phyloP scores from a whole-genome alignment of 2,797 vertebrate genomes.

The Coregonus sp. region DNA sequence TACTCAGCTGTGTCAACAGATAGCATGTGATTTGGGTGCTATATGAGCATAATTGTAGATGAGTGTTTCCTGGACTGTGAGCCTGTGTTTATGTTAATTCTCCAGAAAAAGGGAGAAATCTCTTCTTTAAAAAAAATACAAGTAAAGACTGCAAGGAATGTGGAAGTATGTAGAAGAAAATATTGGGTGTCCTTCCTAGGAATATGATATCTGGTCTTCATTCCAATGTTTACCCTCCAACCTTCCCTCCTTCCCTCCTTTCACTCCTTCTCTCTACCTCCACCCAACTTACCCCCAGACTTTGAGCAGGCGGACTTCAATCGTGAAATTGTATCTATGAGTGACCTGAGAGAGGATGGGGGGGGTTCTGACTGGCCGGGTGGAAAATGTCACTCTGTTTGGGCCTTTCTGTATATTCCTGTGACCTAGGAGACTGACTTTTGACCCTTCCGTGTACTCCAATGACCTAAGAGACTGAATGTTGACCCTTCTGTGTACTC shows the following conservation, averaged over 20 bases:
- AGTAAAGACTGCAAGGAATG: slow-evolving; percentile 41
- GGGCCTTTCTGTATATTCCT: slow-evolving; percentile 79
- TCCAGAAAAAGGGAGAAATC: slow-evolving; percentile 58
- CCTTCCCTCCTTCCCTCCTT: not conserved
- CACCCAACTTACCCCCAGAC: slow-evolving; percentile 62
- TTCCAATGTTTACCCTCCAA: slow-evolving; percentile 21
- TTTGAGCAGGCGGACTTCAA: slow-evolving; percentile 96
- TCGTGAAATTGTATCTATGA: slow-evolving; percentile 88
- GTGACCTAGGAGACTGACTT: no score
- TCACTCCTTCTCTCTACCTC: not conserved
- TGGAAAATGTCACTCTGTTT: slow-evolving; percentile 91
- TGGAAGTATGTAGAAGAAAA: slow-evolving; percentile 51
- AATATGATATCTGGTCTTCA: slow-evolving; percentile 59
- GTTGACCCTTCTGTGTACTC: no score
- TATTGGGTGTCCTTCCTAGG: slow-evolving; percentile 50
- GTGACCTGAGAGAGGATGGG: slow-evolving; percentile 82
- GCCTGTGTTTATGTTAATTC: slow-evolving; percentile 74
- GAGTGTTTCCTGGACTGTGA: slow-evolving; percentile 75
- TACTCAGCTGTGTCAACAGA: slow-evolving; percentile 73
- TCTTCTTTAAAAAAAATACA: slow-evolving; percentile 38
- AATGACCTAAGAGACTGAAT: no score
- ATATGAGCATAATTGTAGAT: slow-evolving; percentile 69
- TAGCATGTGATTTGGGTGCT: slow-evolving; percentile 50
- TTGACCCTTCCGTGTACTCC: no score
- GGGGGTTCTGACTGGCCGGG: slow-evolving; percentile 88